These are phyloP conservation scores for Piprites chloris DNA, from an alignment of 2,113 vertebrate genomes.

Conservation along the genomic window DNA sequence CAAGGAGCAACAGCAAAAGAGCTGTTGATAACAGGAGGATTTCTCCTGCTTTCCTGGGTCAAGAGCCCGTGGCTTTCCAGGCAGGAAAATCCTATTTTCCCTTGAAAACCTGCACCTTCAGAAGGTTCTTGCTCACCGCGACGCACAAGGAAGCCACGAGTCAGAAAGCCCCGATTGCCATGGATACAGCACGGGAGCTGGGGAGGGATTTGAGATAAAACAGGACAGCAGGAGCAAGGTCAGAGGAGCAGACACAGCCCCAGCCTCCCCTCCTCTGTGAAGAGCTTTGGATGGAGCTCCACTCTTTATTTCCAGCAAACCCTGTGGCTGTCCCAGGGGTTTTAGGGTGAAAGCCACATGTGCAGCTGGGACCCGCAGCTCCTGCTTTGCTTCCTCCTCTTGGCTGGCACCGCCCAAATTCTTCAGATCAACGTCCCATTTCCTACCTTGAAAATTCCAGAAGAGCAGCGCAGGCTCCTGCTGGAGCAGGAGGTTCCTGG, in stretches of 20 bases:
- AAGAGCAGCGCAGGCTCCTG: neutral
- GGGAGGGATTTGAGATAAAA: neutral
- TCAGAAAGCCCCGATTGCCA: neutral
- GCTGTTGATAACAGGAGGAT: neutral
- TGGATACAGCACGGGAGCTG: neutral
- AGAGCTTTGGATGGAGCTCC: fast-evolving
- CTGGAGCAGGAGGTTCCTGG: neutral
- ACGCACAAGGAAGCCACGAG: neutral
- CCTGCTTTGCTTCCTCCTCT: neutral
- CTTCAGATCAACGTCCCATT: neutral
- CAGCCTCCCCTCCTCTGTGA: fast-evolving
- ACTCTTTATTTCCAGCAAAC: neutral
- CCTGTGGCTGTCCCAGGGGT: fast-evolving
- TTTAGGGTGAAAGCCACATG: neutral
- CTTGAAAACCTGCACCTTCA: neutral
- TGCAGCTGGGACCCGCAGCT: neutral
- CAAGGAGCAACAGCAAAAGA: neutral
- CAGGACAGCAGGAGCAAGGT: neutral
- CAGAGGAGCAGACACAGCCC: neutral
- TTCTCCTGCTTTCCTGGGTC: neutral
- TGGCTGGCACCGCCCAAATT: neutral
- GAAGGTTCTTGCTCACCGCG: neutral
- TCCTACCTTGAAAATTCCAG: neutral
- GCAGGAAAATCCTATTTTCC: neutral
- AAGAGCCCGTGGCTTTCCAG: neutral